Base-by-base conservation (phyloP, 2,888 invertebrate species). In the Pandemis corylana region DNA sequence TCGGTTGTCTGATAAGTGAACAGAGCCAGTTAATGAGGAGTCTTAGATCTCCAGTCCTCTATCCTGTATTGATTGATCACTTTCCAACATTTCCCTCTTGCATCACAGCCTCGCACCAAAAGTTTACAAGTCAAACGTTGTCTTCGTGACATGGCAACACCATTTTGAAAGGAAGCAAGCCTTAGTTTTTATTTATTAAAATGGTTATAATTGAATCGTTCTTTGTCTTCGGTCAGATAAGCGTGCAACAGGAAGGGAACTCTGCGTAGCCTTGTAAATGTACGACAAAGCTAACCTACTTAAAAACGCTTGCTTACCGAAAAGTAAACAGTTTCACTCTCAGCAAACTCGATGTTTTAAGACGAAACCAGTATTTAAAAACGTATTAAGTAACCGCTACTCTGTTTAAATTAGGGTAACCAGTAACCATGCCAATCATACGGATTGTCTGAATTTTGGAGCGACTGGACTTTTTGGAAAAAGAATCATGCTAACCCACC, bases 251-350 rank as follows among this genome's bases (percentile, higher is more conserved):
- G 28, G 59, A 28, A 28, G 28, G 59, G 12, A 59, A 12, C 12
- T 59, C 10, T 5, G 10, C 59, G 12, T 59, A 12, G n/a, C 59
- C 28, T 59, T 59, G 59, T 59, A 12, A 15, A 59, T 56, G 3
- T 56, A 20, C 12, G 59, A 59, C 59, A 28, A 28, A 56, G 28
- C 28, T 59, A 59, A 59, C 59, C 59, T 59, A 28, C 59, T 59
- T 59, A 28, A 59, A 46, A 59, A 59, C 28, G 20, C 59, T 56
- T 20, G 13, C 20, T 15, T 20, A 13, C 15, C 5, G 53, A 56
- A 20, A 56, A 20, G 20, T 56, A 28, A 59, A 59, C 28, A 20
- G 56, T 20, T 56, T 20, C 56, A 56, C 20, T 56, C 56, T 56
- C 56, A 7, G 20, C 56, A 56, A 56, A 56, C 56, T 20, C 20